Percentiles rank a stretch among this genome's conserved stretches.
phyloP scores from a whole-genome alignment of 2,113 vertebrate species.

The Balaeniceps rex region DNA sequence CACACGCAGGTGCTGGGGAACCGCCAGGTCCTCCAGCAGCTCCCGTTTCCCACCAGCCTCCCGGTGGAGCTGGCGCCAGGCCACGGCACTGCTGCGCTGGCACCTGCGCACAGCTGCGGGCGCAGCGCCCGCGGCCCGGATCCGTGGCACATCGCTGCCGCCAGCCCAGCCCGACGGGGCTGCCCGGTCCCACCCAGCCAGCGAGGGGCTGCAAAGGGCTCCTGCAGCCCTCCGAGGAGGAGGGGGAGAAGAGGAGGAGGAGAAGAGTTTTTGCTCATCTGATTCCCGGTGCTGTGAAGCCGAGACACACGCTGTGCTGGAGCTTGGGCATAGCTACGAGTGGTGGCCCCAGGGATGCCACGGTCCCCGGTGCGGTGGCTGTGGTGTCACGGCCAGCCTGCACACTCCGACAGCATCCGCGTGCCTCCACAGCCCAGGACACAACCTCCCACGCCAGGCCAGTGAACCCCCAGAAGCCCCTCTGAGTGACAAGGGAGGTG shows the following conservation, averaged over 20 bases:
- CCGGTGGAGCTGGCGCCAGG: background rate
- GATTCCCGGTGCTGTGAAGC: background rate
- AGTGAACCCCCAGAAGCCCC: background rate
- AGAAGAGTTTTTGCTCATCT: background rate
- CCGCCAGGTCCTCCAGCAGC: background rate
- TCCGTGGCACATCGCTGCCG: background rate
- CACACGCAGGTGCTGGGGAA: background rate
- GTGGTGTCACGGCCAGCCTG: background rate
- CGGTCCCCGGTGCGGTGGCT: background rate
- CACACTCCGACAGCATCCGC: background rate
- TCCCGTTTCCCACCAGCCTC: background rate
- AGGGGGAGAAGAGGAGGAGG: background rate
- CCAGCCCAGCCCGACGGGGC: background rate
- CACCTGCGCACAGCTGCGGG: background rate
- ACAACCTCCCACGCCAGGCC: background rate
- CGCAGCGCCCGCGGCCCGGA: background rate
- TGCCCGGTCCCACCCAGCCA: background rate
- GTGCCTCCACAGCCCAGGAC: fast-evolving
- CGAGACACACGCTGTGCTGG: fast-evolving
- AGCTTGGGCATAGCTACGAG: background rate
- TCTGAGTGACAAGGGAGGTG: background rate
- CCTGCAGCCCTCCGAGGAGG: background rate
- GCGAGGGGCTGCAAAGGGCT: background rate
- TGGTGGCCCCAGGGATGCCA: background rate
- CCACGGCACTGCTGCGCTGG: background rate